Evolutionary conservation across 2,797 vertebrate genomes (phyloP).

Genomic region (Sebastes diaconus): DNA sequence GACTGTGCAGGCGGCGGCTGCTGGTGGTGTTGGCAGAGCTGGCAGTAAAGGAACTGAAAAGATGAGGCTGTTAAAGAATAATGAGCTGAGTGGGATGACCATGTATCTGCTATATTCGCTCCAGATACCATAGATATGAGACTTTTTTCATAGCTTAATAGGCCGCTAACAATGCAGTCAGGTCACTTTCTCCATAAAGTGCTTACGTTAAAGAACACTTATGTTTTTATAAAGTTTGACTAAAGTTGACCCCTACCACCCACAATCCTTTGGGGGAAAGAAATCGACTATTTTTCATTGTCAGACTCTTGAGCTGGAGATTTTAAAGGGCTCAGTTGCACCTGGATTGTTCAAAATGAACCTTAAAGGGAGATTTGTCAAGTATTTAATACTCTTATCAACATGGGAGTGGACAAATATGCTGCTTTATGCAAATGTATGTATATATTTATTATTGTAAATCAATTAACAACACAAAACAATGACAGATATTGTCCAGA

Average conservation of each 20-base stretch:
- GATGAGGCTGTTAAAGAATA: constrained; percentile 36
- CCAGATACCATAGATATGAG: neutral
- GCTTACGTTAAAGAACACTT: neutral
- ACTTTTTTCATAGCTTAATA: neutral
- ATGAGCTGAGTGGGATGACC: constrained; percentile 11
- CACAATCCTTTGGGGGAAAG: too few species aligned
- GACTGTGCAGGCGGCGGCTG: neutral
- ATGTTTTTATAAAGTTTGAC: neutral
- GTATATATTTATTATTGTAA: too few species aligned
- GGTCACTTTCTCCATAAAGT: neutral
- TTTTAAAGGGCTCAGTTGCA: too few species aligned
- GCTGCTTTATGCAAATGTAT: too few species aligned
- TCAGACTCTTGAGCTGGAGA: too few species aligned
- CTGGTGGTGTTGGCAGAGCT: neutral
- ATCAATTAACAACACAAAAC: too few species aligned
- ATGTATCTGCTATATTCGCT: neutral
- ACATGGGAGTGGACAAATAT: too few species aligned
- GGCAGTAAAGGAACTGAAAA: neutral
- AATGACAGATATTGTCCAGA: too few species aligned
- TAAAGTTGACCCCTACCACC: neutral
- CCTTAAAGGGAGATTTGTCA: too few species aligned
- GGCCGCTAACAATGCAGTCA: neutral
- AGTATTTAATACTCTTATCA: too few species aligned
- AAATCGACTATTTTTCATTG: too few species aligned
- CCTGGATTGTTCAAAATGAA: too few species aligned